Evolutionary conservation across 2,888 invertebrate species (phyloP), one percentile per base, ranked within the genome.

Genomic region (Cybosia mesomella): DNA sequence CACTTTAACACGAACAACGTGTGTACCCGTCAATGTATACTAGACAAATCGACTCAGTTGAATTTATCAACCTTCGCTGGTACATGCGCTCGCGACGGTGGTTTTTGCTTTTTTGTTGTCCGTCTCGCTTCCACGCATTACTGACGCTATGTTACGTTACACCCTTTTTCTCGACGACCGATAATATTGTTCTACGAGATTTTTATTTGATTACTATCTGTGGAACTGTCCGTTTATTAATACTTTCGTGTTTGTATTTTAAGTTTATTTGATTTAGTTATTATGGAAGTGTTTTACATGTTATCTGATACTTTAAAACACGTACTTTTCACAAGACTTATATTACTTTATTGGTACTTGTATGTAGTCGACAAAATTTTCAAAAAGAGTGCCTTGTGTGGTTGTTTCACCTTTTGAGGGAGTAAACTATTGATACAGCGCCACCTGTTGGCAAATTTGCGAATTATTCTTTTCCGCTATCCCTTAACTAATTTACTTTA

Each of bases 121-220:
- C 74, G 72, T 83, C 78, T 79, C 77, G 81, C 78, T 83, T 80
- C 71, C 79, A 83, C 84, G 77, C 83, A 82, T 87, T 81, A 85
- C 87, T 87, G 84, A 83, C 90, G 85, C 82, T 81, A 77, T 85
- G 81, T 80, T 83, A 83, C 80, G 80, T 85, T 85, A 81, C 82
- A 76, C 81, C 76, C 79, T 84, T 87, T 87, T 88, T 80, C 84
- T 80, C 80, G 78, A 80, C 83, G 81, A 85, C 86, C 88, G 91
- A 91, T 91, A 89, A 89, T 90, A 91, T 91, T 91, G 91, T 91
- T 87, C 88, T 82, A 79, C 87, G 83, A 84, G 83, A 85, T 84
- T 82, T 81, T 86, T 84, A 85, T 81, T 76, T 83, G 90, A 91
- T 90, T 78, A 79, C 64, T 83, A 91, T 91, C 90, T 84, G 84